Base-by-base conservation (phyloP, 2,113 vertebrate species). In the Elachura formosa region DNA sequence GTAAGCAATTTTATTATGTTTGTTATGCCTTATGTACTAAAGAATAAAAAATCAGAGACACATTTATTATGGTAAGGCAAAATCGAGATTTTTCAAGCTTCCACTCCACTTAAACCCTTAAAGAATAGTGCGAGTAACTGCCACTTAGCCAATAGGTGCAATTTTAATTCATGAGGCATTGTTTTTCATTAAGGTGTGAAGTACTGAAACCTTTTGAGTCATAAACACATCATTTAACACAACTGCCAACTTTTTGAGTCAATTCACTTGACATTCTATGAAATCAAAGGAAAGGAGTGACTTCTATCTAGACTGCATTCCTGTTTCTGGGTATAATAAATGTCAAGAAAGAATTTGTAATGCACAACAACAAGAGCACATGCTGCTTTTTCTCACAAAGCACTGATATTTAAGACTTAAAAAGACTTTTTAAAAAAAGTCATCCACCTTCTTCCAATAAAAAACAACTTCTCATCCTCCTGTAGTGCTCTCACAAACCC, bases 81-180 rank as follows among this genome's bases (percentile, higher is more conserved):
- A 86, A 87, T 33, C 12, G 62, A 33, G 25, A 64, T 48, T 78
- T 92, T 81, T 84, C 73, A 82, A 49, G 45, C 61, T 80, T 55
- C 31, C 29, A 46, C 31, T 84, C 69, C 51, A 55, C 31, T 68
- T 45, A 76, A 92, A 26, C 68, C 40, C 18, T 63, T 38, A 84
- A 84, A 51, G 33, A 87, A 90, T 33, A 7, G 75, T 46, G 26
- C 31, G 77, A 81, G 19, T 85, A 73, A 36, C 34, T 82, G 14
- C 49, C 62, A 87, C 48, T 89, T 59, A 81, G 28, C 55, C 36
- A 40, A 90, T 19, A 71, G 43, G 73, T 56, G 41, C 45, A 71
- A 84, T 74, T 94, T 90, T 84, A 87, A 93, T 95, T 94, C 93
- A 63, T 43, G 55, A 81, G 80, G 40, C 21, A 71, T 40, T 84